Percentiles rank a stretch among this genome's conserved stretches.
These are phyloP conservation scores for Malthinus flaveolus DNA, from an alignment of 2,888 invertebrate genomes.

Conservation along the genomic window DNA sequence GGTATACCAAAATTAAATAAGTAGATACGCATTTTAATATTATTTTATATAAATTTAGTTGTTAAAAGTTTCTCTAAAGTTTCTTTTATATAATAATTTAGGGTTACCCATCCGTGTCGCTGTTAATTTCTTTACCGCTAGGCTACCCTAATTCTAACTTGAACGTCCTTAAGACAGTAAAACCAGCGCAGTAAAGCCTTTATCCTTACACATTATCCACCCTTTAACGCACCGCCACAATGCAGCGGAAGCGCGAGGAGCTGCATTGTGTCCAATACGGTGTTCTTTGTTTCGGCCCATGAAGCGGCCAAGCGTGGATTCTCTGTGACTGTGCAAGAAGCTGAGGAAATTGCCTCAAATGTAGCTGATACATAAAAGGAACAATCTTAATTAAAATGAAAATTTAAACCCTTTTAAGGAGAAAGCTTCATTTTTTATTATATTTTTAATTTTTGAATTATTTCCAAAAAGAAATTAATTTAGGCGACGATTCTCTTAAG, in stretches of 20 bases:
- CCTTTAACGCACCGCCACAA: constrained; percentile 56
- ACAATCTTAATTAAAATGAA: constrained; percentile 54
- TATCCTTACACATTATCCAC: constrained; percentile 52
- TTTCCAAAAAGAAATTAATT: too few species aligned
- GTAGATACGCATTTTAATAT: background rate
- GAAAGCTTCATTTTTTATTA: too few species aligned
- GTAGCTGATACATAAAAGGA: constrained; percentile 50
- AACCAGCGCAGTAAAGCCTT: constrained; percentile 39
- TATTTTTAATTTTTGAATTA: too few species aligned
- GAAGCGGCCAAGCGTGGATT: constrained; percentile 51
- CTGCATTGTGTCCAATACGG: constrained; percentile 55
- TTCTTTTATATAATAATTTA: constrained; percentile 28
- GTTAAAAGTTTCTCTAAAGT: constrained; percentile 9
- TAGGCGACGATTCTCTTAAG: too few species aligned
- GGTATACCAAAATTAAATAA: background rate
- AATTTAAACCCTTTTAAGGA: constrained; percentile 33
- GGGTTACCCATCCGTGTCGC: constrained; percentile 33
- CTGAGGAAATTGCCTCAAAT: constrained; percentile 53
- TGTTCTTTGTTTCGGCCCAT: constrained; percentile 49
- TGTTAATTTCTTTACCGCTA: constrained; percentile 42
- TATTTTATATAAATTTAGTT: constrained; percentile 12
- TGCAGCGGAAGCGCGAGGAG: constrained; percentile 54
- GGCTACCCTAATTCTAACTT: constrained; percentile 29
- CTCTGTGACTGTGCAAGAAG: constrained; percentile 45
- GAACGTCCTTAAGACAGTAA: constrained; percentile 35